These are phyloP conservation scores for Pocillopora grandis DNA, from an alignment of 92 coral and sea anemone genomes.

Conservation along the genomic window DNA sequence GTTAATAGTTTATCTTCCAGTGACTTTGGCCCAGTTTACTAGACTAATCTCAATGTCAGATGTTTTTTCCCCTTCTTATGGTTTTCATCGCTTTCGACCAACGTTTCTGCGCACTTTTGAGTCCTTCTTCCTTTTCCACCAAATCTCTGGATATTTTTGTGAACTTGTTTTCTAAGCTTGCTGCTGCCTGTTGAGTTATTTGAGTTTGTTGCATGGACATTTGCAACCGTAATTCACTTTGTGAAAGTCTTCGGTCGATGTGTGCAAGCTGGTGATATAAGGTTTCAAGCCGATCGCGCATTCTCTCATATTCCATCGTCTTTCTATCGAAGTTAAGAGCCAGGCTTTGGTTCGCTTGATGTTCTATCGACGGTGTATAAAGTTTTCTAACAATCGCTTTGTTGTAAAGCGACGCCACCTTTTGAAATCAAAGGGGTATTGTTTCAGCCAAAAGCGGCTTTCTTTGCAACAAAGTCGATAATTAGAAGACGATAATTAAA, in stretches of 20 bases:
- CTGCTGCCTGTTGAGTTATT: constrained; percentile 7
- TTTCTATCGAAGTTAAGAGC: not conserved
- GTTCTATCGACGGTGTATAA: not conserved
- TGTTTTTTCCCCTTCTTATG: not conserved
- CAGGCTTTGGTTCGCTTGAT: not conserved
- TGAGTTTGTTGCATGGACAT: constrained; percentile 7
- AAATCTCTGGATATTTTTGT: constrained; percentile 6
- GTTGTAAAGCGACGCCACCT: not conserved
- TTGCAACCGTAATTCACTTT: not conserved
- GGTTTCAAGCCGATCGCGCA: constrained; percentile 21
- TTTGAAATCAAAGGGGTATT: too few species aligned
- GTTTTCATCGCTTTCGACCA: not conserved
- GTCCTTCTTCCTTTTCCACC: not conserved
- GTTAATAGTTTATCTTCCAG: too few species aligned
- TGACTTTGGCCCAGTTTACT: not conserved
- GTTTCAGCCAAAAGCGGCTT: too few species aligned
- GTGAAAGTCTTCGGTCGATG: not conserved
- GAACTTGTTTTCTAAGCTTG: not conserved
- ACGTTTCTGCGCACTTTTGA: not conserved
- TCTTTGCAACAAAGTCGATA: too few species aligned
- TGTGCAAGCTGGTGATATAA: not conserved
- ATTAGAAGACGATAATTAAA: too few species aligned
- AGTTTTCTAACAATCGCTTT: not conserved
- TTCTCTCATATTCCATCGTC: constrained; percentile 35
- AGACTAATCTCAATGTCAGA: not conserved